A percentile compares a stretch with the other conserved stretches of the same genome.
Evolutionary conservation across 2,888 invertebrate genomes (phyloP).

Genomic region (Parthenolecanium corni): DNA sequence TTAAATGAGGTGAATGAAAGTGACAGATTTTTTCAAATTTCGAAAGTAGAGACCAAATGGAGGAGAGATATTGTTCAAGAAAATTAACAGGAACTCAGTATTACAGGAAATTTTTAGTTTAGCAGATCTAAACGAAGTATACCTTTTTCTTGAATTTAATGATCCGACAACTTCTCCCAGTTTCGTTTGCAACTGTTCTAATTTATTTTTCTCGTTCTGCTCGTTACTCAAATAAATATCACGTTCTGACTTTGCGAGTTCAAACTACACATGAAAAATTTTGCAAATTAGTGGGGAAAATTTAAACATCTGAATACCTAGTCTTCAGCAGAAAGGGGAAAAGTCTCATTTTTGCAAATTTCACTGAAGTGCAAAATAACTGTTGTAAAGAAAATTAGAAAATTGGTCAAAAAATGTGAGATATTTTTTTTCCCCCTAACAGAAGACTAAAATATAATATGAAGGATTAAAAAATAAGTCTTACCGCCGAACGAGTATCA

Average conservation of each 20-base stretch:
- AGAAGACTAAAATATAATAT: too few relatives aligned
- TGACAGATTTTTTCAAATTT: too few relatives aligned
- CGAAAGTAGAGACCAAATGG: too few relatives aligned
- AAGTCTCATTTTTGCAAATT: constrained; percentile 28
- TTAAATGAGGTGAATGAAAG: too few relatives aligned
- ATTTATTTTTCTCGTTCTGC: constrained; percentile 51
- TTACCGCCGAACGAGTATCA: constrained; percentile 23
- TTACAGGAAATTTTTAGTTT: too few relatives aligned
- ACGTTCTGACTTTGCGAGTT: constrained; percentile 63
- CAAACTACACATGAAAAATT: too few relatives aligned
- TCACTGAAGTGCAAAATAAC: too few relatives aligned
- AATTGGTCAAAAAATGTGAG: too few relatives aligned
- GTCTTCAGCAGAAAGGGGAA: background rate
- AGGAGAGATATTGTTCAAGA: too few relatives aligned
- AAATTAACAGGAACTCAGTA: too few relatives aligned
- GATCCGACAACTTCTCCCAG: constrained; percentile 35
- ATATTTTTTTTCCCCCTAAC: too few relatives aligned
- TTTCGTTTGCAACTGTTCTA: constrained; percentile 38
- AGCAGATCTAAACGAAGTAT: too few relatives aligned
- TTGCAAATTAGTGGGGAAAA: background rate
- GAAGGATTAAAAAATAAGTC: background rate
- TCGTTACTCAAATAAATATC: constrained; percentile 60
- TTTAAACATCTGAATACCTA: background rate
- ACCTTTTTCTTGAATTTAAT: constrained; percentile 45
- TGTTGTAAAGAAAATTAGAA: constrained; percentile 21